Evolutionary conservation across 2,113 vertebrate genomes (phyloP).

Genomic region (Gymnorhina tibicen): DNA sequence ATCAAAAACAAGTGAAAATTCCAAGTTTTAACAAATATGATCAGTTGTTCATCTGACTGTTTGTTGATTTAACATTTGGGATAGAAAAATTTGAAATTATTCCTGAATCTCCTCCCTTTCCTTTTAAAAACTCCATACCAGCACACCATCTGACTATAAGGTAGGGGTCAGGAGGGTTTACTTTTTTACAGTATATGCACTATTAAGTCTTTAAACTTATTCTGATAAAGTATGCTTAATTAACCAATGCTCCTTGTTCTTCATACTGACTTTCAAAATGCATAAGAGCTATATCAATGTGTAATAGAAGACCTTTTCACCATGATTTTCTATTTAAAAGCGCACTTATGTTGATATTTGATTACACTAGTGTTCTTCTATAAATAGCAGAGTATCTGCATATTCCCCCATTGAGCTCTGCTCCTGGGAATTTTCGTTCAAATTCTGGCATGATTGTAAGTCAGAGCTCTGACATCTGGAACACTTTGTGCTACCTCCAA

Average conservation of each 20-base stretch:
- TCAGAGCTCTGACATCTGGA: constrained; percentile 12
- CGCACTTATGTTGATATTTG: background rate
- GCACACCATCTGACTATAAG: background rate
- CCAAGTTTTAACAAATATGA: background rate
- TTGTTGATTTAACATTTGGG: background rate
- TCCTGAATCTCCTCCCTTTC: background rate
- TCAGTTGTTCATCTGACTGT: background rate
- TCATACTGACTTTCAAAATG: background rate
- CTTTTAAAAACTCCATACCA: background rate
- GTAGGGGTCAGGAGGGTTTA: background rate
- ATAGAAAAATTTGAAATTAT: background rate
- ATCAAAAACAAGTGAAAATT: background rate
- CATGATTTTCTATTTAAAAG: background rate
- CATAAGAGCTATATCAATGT: background rate
- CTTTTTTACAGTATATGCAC: background rate
- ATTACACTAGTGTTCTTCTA: background rate
- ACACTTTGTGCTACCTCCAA: background rate
- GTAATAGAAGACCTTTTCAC: background rate
- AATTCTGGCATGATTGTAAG: background rate
- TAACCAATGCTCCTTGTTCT: background rate
- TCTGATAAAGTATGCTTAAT: background rate
- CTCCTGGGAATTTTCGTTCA: background rate
- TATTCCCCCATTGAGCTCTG: background rate
- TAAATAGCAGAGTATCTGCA: background rate
- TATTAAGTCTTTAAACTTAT: background rate